Conservation (phyloP, 2,797 vertebrate genomes). For the Acipenser oxyrinchus region DNA sequence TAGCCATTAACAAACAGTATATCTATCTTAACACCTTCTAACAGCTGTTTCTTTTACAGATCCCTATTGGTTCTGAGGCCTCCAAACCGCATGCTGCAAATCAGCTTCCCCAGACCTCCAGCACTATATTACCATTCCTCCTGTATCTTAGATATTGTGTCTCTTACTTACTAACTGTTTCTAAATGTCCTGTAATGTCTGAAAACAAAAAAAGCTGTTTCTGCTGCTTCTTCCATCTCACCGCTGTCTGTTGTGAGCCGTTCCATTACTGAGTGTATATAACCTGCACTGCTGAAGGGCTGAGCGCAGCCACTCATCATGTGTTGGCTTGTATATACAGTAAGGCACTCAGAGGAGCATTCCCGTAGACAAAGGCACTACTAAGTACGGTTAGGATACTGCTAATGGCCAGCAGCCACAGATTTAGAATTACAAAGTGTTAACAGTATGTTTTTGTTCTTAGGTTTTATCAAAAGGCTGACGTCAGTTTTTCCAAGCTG, state of each 20-base stretch:
- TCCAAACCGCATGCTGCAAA: slow-evolving; percentile 76
- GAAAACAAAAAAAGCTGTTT: background rate
- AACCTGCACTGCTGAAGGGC: background rate
- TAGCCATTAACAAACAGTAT: background rate
- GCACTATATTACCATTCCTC: slow-evolving; percentile 15
- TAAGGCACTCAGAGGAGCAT: too few relatives aligned
- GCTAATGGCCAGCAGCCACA: slow-evolving; percentile 8
- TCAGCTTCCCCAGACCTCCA: slow-evolving; percentile 38
- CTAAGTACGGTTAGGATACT: too few relatives aligned
- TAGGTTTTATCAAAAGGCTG: too few relatives aligned
- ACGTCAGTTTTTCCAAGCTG: too few relatives aligned
- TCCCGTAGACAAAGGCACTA: too few relatives aligned
- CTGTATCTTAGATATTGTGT: background rate
- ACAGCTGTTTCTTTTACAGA: slow-evolving; percentile 48
- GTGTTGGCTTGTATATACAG: slow-evolving; percentile 23
- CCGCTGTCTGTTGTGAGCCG: background rate
- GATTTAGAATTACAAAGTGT: background rate
- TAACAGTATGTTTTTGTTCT: too few relatives aligned
- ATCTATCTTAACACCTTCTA: background rate
- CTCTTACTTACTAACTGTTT: slow-evolving; percentile 18
- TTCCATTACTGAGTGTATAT: slow-evolving; percentile 2
- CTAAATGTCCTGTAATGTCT: slow-evolving; percentile 1
- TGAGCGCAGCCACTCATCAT: background rate
- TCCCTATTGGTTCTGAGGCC: slow-evolving; percentile 57
- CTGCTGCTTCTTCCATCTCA: background rate